A percentile compares a stretch with the other conserved stretches of the same genome.
These are phyloP conservation scores for Marmota flaviventris DNA, from an alignment of 2,113 vertebrate genomes.

Conservation along the genomic window DNA sequence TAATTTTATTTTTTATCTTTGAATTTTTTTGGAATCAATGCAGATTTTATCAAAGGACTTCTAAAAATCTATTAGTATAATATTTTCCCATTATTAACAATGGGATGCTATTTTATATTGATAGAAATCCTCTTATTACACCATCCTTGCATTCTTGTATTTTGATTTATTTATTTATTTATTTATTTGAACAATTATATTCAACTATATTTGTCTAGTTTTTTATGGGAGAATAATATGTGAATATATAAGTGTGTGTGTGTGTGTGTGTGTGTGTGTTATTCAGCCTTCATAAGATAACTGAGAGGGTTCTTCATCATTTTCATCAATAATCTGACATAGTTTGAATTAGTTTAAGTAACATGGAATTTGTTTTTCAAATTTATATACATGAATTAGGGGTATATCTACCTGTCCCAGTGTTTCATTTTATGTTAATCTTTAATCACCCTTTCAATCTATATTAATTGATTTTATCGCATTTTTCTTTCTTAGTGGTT, in stretches of 20 bases:
- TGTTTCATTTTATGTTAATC: conserved; percentile 2
- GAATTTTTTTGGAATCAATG: neutral
- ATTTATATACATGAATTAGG: conserved; percentile 1
- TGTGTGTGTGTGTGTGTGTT: too few relatives aligned
- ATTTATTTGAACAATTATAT: neutral
- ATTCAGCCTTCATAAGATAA: neutral
- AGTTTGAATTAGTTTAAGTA: neutral
- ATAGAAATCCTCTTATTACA: neutral
- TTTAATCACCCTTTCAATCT: neutral
- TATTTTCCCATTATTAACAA: neutral
- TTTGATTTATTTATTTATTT: neutral
- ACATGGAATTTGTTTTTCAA: neutral
- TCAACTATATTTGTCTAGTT: neutral
- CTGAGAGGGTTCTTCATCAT: neutral
- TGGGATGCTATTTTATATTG: neutral
- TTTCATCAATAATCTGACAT: neutral
- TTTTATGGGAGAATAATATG: neutral
- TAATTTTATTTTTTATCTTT: neutral
- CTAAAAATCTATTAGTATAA: neutral
- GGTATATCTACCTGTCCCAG: neutral
- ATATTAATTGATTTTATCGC: neutral
- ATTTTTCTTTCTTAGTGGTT: neutral
- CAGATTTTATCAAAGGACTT: neutral
- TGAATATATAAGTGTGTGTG: too few relatives aligned
- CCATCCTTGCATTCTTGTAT: neutral